Percentiles rank a stretch among this genome's conserved stretches.
Conservation (phyloP, 2,888 invertebrate species). For the Metallyticus violacea region DNA sequence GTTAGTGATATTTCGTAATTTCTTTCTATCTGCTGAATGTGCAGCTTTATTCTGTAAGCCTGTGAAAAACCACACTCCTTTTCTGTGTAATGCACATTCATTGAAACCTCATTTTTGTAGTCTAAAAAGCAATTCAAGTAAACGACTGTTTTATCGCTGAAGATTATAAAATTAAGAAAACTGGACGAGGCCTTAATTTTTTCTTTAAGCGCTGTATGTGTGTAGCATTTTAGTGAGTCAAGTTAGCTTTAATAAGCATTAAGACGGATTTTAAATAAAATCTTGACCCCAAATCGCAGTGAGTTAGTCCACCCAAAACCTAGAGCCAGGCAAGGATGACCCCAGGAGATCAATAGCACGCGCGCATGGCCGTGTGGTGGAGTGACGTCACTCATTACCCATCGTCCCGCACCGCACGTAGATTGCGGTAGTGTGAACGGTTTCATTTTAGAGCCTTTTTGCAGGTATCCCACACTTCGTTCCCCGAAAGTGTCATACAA, state of each 20-base stretch:
- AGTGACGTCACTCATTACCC: constrained; percentile 34
- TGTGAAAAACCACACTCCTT: no score
- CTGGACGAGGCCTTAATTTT: no score
- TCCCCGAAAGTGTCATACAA: constrained; percentile 21
- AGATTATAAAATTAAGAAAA: no score
- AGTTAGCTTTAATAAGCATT: not conserved
- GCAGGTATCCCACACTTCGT: constrained; percentile 4
- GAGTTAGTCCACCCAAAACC: constrained; percentile 12
- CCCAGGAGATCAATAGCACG: constrained; percentile 33
- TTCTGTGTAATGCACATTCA: no score
- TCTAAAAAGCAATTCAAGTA: no score
- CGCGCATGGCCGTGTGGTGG: constrained; percentile 33
- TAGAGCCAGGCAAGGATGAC: constrained; percentile 13
- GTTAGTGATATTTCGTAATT: no score
- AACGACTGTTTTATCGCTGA: not conserved
- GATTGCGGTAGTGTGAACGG: constrained; percentile 35
- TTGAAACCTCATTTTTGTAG: no score
- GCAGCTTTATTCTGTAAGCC: no score
- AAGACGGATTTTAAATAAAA: not conserved
- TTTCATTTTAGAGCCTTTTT: constrained; percentile 30
- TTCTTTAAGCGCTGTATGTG: no score
- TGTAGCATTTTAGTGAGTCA: no score
- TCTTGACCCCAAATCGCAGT: constrained; percentile 25
- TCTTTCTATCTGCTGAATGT: no score
- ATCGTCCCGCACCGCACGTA: constrained; percentile 32